A percentile compares a stretch with the other conserved stretches of the same genome.
Evolutionary conservation across 1,140 invertebrate genomes (phyloP).

Genomic region (Globodera ellingtonae): DNA sequence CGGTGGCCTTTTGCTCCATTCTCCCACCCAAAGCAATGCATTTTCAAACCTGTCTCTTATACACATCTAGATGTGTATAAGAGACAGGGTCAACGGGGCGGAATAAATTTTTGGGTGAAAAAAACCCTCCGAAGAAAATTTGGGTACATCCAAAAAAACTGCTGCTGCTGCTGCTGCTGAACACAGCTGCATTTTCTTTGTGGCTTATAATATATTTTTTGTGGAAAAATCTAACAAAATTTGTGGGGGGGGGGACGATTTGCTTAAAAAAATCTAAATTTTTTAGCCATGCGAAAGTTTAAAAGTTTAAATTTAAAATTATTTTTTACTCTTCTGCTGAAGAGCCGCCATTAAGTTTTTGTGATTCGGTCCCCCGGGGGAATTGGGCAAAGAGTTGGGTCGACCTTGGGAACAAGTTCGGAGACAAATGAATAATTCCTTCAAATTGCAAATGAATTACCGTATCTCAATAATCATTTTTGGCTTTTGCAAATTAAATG

Average conservation of each 20-base stretch:
- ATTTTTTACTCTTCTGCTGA: no score
- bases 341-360: no score
- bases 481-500: no score
- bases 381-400: neutral
- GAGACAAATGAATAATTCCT: no score
- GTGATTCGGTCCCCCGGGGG: no score
- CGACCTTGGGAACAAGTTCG: neutral
- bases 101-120: neutral
- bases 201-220: neutral
- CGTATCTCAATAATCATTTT: no score
- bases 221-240: neutral
- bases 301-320: neutral
- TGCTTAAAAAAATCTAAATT: neutral
- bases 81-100: neutral
- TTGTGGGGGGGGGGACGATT: no score
- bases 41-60: no score
- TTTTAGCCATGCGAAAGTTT: neutral
- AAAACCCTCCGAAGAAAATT: neutral
- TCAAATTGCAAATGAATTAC: no score
- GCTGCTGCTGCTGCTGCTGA: neutral
- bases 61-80: no score
- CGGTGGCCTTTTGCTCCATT: no score
- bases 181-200: neutral
- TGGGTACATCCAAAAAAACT: neutral
- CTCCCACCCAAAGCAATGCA: no score